These are phyloP conservation scores for Pongo pygmaeus DNA, from an alignment of 2,113 vertebrate genomes.

Conservation along the genomic window DNA sequence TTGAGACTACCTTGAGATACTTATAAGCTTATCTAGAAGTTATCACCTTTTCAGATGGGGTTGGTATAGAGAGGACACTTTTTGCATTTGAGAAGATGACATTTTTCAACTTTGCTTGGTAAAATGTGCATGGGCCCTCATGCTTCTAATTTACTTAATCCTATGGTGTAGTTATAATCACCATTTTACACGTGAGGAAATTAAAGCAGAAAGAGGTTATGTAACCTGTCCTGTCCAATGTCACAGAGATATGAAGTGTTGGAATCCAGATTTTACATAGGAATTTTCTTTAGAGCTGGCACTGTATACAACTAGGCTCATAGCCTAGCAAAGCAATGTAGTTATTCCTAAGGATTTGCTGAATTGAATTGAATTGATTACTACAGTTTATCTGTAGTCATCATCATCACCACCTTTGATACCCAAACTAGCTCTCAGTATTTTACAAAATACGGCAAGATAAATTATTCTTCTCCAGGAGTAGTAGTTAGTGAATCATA, in stretches of 20 bases:
- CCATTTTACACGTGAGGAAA: background rate
- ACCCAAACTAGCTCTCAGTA: background rate
- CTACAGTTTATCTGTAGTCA: background rate
- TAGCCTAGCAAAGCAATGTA: background rate
- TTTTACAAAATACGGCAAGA: constrained; percentile 20
- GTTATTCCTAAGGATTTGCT: background rate
- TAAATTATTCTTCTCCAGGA: constrained; percentile 11
- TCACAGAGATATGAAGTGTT: background rate
- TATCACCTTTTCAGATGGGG: background rate
- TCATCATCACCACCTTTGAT: background rate
- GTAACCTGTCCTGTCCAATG: background rate
- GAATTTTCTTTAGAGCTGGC: background rate
- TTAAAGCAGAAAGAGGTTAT: background rate
- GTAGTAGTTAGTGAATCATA: constrained; percentile 20
- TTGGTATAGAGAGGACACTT: background rate
- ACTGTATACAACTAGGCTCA: background rate
- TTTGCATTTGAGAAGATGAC: background rate
- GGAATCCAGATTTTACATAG: background rate
- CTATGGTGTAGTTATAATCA: background rate
- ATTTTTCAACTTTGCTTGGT: background rate
- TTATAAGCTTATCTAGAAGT: background rate
- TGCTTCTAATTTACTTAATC: background rate
- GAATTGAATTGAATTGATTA: background rate
- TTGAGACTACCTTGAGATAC: background rate
- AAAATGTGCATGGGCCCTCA: background rate